Conservation (phyloP, 2,888 invertebrate species). For the Proisotoma minuta region DNA sequence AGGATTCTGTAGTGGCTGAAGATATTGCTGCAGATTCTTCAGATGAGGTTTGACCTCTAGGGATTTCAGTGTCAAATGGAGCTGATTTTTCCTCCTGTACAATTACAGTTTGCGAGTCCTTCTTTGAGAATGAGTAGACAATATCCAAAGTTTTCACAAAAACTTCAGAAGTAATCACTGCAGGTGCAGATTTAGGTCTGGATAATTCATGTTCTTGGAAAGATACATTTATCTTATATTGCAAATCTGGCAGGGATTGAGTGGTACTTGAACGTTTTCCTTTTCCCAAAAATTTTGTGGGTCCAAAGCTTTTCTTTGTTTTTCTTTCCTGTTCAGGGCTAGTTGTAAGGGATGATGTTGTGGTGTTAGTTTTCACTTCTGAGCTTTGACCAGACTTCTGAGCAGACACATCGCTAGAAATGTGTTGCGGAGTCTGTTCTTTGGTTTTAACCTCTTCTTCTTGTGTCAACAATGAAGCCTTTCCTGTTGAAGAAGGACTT, state of each 20-base stretch:
- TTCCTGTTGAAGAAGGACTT: not conserved
- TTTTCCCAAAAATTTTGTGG: conserved; percentile 42
- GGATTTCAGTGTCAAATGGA: not conserved
- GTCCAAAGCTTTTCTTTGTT: conserved; percentile 37
- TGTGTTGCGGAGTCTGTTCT: conserved; percentile 45
- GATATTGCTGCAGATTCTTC: conserved; percentile 28
- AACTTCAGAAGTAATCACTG: conserved; percentile 46
- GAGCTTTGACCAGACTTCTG: not conserved
- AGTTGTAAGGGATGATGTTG: too few species aligned
- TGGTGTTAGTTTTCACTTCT: too few species aligned
- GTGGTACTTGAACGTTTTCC: conserved; percentile 35
- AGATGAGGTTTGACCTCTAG: conserved; percentile 25
- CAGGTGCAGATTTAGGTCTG: conserved; percentile 45
- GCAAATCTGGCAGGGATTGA: conserved; percentile 45
- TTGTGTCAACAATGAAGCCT: not conserved
- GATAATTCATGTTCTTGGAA: conserved; percentile 26
- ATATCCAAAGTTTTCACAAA: conserved; percentile 45
- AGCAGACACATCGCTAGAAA: conserved; percentile 45
- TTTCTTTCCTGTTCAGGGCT: conserved; percentile 22
- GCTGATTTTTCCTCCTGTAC: not conserved
- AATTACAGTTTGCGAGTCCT: not conserved
- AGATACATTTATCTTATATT: conserved; percentile 45
- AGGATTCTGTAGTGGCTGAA: conserved; percentile 24
- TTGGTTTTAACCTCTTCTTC: conserved; percentile 30
- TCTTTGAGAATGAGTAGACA: conserved; percentile 29